Evolutionary conservation across 2,888 invertebrate genomes (phyloP).

Genomic region (Tetramorium bicarinatum): DNA sequence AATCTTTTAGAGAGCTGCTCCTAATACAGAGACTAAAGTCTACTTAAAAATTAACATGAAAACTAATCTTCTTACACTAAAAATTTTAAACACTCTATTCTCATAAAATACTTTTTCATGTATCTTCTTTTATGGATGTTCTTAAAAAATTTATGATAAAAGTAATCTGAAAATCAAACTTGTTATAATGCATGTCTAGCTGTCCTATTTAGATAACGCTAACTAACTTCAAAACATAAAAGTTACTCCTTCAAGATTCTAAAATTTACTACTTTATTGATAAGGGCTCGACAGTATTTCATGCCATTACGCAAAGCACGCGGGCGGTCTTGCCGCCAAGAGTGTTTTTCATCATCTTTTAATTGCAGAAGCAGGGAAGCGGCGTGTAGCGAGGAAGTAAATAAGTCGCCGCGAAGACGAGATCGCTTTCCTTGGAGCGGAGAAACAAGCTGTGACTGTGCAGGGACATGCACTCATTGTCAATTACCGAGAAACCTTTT

Average conservation of each 20-base stretch:
- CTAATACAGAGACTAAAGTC: not conserved
- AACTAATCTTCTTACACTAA: not conserved
- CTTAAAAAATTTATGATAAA: not conserved
- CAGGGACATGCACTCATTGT: slow-evolving; percentile 62
- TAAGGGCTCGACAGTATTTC: not conserved
- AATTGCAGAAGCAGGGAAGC: slow-evolving; percentile 7
- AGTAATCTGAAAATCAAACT: not conserved
- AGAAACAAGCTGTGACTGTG: slow-evolving; percentile 70
- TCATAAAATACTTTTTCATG: not conserved
- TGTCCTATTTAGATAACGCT: not conserved
- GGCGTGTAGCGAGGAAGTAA: slow-evolving; percentile 25
- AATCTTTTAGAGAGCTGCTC: not conserved
- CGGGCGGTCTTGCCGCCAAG: not conserved
- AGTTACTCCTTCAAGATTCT: not conserved
- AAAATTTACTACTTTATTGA: slow-evolving; percentile 8
- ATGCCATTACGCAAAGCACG: not conserved
- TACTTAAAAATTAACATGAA: not conserved
- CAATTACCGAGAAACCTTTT: slow-evolving; percentile 65
- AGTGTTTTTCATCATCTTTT: slow-evolving; percentile 28
- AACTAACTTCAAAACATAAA: not conserved
- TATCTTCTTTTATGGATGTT: not conserved
- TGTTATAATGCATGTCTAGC: not conserved
- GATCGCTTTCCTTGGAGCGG: slow-evolving; percentile 60
- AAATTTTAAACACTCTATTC: not conserved
- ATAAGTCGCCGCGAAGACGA: slow-evolving; percentile 54